Conservation (phyloP, 2,797 vertebrate genomes). For the Ptychobarbus kaznakovi region DNA sequence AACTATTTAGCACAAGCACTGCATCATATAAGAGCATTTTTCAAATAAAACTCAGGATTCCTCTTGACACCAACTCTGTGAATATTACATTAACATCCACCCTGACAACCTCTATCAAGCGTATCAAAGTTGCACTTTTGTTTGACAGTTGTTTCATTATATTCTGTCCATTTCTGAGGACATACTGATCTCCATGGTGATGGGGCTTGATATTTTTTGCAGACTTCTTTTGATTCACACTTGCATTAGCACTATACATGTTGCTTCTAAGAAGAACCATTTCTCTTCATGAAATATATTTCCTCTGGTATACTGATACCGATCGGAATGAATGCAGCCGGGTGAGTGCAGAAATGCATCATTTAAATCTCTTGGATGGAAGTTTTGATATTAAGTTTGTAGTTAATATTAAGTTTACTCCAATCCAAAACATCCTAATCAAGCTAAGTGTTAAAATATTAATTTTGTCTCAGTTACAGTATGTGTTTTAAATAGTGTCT, state of each 20-base stretch:
- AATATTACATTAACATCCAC: conserved; percentile 9
- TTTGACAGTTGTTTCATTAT: conserved; percentile 28
- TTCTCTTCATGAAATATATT: conserved; percentile 1
- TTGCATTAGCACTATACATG: not conserved
- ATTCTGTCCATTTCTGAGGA: conserved; percentile 23
- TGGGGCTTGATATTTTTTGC: conserved; percentile 3
- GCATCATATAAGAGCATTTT: not conserved
- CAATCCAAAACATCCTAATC: not conserved
- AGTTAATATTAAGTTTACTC: not conserved
- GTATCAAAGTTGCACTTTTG: conserved; percentile 22
- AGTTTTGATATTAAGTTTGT: not conserved
- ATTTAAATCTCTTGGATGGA: not conserved
- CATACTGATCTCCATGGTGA: conserved; percentile 6
- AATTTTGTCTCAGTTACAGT: not conserved
- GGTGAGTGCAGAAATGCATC: not conserved
- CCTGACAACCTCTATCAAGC: conserved; percentile 9
- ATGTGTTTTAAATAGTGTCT: not conserved
- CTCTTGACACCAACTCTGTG: not conserved
- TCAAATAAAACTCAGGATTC: not conserved
- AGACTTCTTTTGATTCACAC: conserved; percentile 11
- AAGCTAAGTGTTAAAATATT: not conserved
- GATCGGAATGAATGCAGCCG: not conserved
- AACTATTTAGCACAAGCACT: not conserved
- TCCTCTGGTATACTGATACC: not conserved
- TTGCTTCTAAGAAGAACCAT: not conserved